Evolutionary conservation across 2,888 invertebrate species (phyloP), one percentile per base, ranked within the genome.

Genomic region (Drosophila stalkeri): DNA sequence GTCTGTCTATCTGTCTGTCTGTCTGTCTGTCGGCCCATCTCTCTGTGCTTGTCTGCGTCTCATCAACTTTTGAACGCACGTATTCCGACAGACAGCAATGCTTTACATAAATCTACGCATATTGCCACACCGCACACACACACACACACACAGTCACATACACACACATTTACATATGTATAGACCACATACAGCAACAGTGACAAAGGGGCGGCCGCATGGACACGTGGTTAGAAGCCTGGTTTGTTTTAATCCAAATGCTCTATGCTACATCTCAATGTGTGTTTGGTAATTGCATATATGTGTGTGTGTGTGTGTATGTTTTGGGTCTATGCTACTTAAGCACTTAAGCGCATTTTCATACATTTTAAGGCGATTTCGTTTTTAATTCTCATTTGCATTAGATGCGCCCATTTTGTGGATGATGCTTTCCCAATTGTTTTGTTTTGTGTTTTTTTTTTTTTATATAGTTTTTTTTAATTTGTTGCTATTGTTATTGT

Each of bases 301-400:
- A 27, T 20, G 27, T 27, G 18, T 18, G 11, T 39, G 31, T 49
- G 43, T 39, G 44, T 47, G 9, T 52, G n/a, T 33, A 47, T 59
- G 39, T 49, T 39, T 60, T 39, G 43, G 18, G n/a, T 63, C 16
- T 57, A 44, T 59, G 60, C 55, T 60, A 74, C 68, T 85, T 86
- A 80, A 77, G 75, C 75, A 64, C 61, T 74, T 61, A 68, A 76
- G 69, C 64, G 64, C 61, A 51, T 76, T 74, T 73, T 72, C 71
- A 71, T 69, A 80, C 75, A 83, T 88, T 88, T 81, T 75, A 73
- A 79, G 79, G 73, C 71, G 81, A 73, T 82, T 86, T 69, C 44
- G 46, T 67, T 70, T 76, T 65, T 67, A 86, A 73, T 68, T 60
- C 69, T 77, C 80, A 80, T 86, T 77, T 88, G 81, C 78, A 86